Evolutionary conservation across 2,797 vertebrate species (phyloP).

Genomic region (Mormyrops boulengeri): DNA sequence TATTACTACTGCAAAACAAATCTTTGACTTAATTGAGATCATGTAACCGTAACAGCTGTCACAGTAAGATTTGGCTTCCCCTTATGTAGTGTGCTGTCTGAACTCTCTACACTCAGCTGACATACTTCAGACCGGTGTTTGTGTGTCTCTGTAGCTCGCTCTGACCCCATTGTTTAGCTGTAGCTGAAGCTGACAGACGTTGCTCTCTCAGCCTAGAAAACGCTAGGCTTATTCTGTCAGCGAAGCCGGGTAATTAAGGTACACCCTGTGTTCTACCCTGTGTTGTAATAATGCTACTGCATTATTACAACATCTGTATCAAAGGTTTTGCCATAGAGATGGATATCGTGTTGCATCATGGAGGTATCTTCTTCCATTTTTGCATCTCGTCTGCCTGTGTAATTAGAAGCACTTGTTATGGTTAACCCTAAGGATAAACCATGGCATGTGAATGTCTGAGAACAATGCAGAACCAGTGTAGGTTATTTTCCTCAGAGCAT

Average conservation of each 20-base stretch:
- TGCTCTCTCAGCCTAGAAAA: not conserved
- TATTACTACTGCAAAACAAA: not conserved
- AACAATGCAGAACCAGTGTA: not conserved
- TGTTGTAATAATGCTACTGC: too few species aligned
- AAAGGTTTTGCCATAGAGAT: not conserved
- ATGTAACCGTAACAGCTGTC: not conserved
- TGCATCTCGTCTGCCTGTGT: not conserved
- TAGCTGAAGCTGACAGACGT: not conserved
- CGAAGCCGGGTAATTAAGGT: not conserved
- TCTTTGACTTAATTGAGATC: not conserved
- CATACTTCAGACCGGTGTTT: not conserved
- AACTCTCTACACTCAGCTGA: not conserved
- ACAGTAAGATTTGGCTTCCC: not conserved
- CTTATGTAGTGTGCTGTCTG: not conserved
- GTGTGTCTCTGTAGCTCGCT: not conserved
- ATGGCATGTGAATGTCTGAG: not conserved
- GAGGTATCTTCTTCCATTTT: not conserved
- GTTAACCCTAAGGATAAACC: not conserved
- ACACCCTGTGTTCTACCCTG: not conserved
- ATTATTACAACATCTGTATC: not conserved
- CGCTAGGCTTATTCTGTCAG: not conserved
- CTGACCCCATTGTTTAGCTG: not conserved
- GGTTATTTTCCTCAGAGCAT: not conserved
- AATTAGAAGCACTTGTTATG: not conserved
- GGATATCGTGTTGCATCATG: not conserved